Base-by-base conservation (phyloP, 2,888 invertebrate genomes). In the Nomada hirtipes region DNA sequence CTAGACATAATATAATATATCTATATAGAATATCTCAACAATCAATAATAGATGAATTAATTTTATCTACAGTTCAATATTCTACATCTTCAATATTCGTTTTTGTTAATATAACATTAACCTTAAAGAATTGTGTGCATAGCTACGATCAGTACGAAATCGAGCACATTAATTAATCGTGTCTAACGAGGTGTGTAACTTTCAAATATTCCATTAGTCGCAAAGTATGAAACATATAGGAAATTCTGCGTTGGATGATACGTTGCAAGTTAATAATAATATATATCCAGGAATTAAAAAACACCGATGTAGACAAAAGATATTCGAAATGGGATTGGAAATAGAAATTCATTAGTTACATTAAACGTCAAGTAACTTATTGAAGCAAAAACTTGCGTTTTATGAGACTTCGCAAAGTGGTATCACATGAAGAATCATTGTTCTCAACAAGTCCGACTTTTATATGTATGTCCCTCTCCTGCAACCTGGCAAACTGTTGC, bases 21-120 rank as follows among this genome's bases (percentile, higher is more conserved):
- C 81, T 88, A 88, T 88, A 88, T 88, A 88, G 79, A 88, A 88
- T 65, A 74, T 83, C 64, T 86, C 84, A 88, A 88, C 88, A 88
- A 65, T 85, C 42, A 78, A 78, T 88, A 88, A 88, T 88, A 88
- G 75, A 50, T 61, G 52, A 88, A 81, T 83, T 69, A 63, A 69
- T 88, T 86, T 79, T 72, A 79, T 77, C 76, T 79, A 79, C 82
- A 78, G 59, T 71, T 47, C 52, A 52, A 70, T 70, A 79, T 84
- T 77, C 79, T 20, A 20, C 20, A 44, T 79, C 69, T 71, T 47
- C 52, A 52, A 70, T 70, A 79, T 84, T 77, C 79, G 67, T 76
- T 74, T 78, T 84, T 68, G 77, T 74, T 81, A 64, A 73, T 69
- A 72, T 65, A 78, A 55, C 63, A 52, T 68, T 72, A n/a, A 57